Conservation (phyloP, 2,113 vertebrate genomes). For the Bettongia penicillata region DNA sequence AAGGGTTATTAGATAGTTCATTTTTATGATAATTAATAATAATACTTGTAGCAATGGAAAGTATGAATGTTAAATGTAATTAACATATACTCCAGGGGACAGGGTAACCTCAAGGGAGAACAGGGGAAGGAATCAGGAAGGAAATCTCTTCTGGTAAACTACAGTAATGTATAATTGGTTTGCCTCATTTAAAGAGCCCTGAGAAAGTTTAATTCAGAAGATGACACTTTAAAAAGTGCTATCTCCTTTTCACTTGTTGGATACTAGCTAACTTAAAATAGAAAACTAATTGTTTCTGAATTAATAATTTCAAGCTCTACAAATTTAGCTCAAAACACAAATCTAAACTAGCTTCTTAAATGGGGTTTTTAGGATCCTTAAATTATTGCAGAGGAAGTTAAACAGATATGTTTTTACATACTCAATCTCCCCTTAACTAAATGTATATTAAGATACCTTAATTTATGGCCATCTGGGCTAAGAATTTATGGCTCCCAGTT, state of each 20-base stretch:
- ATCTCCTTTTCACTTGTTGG: not conserved
- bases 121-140: not conserved
- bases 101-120: not conserved
- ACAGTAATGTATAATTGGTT: not conserved
- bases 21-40: slow-evolving; percentile 13
- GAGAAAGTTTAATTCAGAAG: slow-evolving; percentile 1
- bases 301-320: not conserved
- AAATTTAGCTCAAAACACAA: not conserved
- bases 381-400: not conserved
- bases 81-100: not conserved
- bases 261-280: slow-evolving; percentile 12
- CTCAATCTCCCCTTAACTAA: not conserved
- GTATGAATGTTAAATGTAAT: not conserved
- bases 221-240: not conserved
- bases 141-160: not conserved
- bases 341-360: not conserved
- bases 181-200: not conserved
- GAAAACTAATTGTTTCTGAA: not conserved
- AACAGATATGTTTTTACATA: not conserved
- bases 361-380: not conserved
- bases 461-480: not conserved
- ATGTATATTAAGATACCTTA: not conserved
- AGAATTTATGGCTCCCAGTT: not conserved
- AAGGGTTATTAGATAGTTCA: not conserved
- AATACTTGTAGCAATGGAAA: not conserved